phyloP scores from a whole-genome alignment of 2,797 vertebrate genomes.

The Aphelocoma californica region DNA sequence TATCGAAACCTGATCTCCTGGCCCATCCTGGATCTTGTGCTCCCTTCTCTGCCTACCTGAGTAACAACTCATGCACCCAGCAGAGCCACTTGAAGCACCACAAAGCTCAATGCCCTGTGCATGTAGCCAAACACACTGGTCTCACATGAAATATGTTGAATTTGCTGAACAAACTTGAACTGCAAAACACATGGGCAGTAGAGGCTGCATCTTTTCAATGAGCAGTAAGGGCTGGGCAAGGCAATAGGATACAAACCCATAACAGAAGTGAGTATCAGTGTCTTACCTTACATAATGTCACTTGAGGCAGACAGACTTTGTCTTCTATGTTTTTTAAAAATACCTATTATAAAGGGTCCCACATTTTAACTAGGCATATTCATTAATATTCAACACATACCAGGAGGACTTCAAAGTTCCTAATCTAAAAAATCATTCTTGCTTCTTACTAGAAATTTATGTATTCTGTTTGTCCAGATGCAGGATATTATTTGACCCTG shows the following conservation, averaged over 20 bases:
- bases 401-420: not conserved
- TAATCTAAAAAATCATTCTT: not conserved
- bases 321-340: not conserved
- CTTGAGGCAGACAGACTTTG: not conserved
- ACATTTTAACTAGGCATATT: not conserved
- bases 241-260: not conserved
- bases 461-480: not conserved
- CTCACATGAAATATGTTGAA: not conserved
- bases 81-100: not conserved
- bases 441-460: not conserved
- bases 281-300: not conserved
- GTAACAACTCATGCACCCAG: not conserved
- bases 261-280: not conserved
- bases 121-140: accelerated
- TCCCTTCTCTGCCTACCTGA: not conserved
- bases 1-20: not conserved
- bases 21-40: not conserved
- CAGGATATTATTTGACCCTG: not conserved
- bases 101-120: not conserved
- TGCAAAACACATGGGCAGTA: not conserved
- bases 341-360: not conserved
- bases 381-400: not conserved
- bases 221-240: not conserved
- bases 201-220: not conserved
- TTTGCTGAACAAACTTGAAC: not conserved